A percentile compares a stretch with the other conserved stretches of the same genome.
Evolutionary conservation across 2,797 vertebrate species (phyloP).

Genomic region (Typhlichthys eigenmanni): DNA sequence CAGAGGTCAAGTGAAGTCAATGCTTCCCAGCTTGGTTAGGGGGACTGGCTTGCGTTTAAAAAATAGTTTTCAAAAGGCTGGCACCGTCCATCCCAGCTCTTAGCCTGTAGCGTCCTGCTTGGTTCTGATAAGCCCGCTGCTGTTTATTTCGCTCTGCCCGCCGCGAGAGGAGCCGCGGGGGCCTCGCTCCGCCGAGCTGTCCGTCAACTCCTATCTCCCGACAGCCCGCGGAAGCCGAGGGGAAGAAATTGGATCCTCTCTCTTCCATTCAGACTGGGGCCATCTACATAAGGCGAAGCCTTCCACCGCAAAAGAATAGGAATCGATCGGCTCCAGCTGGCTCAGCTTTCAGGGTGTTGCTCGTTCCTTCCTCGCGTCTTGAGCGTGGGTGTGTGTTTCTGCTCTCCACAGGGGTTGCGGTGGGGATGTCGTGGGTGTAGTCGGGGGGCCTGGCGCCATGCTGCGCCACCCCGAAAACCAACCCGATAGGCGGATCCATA

Average conservation of each 20-base stretch:
- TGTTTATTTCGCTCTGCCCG: slow-evolving; percentile 71
- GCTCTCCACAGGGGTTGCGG: neutral
- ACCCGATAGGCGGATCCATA: too few relatives aligned
- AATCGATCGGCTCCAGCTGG: slow-evolving; percentile 63
- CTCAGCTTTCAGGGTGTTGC: slow-evolving; percentile 62
- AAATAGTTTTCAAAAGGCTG: slow-evolving; percentile 35
- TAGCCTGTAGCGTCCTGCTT: slow-evolving; percentile 72
- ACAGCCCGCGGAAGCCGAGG: slow-evolving; percentile 61
- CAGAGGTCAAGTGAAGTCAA: slow-evolving; percentile 61
- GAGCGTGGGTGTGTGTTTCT: slow-evolving; percentile 43
- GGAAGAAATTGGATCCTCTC: slow-evolving; percentile 73
- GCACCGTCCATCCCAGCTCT: slow-evolving; percentile 48
- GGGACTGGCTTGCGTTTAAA: slow-evolving; percentile 38
- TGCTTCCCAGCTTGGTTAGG: slow-evolving; percentile 38
- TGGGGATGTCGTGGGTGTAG: too few relatives aligned
- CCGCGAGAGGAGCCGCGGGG: slow-evolving; percentile 63
- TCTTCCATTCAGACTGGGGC: slow-evolving; percentile 62
- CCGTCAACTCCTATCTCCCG: slow-evolving; percentile 76
- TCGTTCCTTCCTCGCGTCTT: slow-evolving; percentile 44
- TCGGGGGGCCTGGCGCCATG: too few relatives aligned
- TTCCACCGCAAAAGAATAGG: slow-evolving; percentile 51
- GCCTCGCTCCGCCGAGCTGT: slow-evolving; percentile 68
- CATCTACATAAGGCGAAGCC: slow-evolving; percentile 66
- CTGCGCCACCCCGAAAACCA: too few relatives aligned
- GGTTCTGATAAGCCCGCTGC: slow-evolving; percentile 75